Evolutionary conservation across 2,888 invertebrate genomes (phyloP), one percentile per base, ranked within the genome.

Genomic region (Ariolimax columbianus): DNA sequence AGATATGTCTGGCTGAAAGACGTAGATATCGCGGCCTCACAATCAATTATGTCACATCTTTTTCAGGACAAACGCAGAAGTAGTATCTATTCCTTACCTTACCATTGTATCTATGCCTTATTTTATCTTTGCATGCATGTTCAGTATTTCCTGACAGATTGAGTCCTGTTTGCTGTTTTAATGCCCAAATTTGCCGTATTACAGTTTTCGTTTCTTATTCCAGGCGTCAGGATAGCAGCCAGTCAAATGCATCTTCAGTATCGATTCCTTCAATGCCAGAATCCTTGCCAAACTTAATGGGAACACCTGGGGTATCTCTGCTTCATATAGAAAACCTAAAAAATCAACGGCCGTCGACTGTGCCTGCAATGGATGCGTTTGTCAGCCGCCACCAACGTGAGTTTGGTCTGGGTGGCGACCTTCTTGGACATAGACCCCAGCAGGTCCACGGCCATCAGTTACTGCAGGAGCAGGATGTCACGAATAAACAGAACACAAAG

Each of bases 191-290:
- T 23, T 55, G 9, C 17, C 17, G 6, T 55, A 17, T 19, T 55
- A 3, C n/a, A n/a, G 23, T 55, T 55, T 2, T 55, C 23, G 55
- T 55, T 55, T 55, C 19, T 55, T 17, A 6, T 73, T 63, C 38
- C 85, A 91, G 91, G 75, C 90, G 91, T 38, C 91, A 91, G 83
- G 91, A 91, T 73, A 91, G 91, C 83, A 91, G 90, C 75, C 90
- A 91, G 78, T 91, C 91, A 4, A 91, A 88, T 80, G 89, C 91
- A 0, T 91, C 92, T 6, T 90, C 91, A 0, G 89, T 90, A 0
- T 91, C 91, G 9, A 88, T 92, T 78, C 90, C 91, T 0, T 83
- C 89, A 6, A 87, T 91, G 86, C 90, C 91, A 14, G 91, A 91
- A 36, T 88, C 88, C 63, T 87, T 92, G 14, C 90, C 92, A 11